Percentiles rank a stretch among this genome's conserved stretches.
Evolutionary conservation across 2,797 vertebrate species (phyloP).

Genomic region (Trichosurus vulpecula): DNA sequence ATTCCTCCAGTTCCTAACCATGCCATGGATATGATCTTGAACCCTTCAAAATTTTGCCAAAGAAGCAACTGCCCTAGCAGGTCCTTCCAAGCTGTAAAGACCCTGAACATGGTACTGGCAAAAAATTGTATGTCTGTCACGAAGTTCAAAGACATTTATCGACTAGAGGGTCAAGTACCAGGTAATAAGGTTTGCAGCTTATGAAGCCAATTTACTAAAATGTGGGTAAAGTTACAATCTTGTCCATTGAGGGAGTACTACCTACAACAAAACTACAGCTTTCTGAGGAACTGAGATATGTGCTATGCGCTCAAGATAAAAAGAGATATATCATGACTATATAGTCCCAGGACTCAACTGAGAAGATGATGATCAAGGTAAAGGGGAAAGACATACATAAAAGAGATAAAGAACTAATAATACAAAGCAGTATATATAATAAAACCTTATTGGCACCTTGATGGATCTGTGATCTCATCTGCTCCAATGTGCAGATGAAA

Average conservation of each 20-base stretch:
- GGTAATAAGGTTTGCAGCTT: background rate
- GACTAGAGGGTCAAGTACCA: background rate
- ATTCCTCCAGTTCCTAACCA: background rate
- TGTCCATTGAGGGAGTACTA: background rate
- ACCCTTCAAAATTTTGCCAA: background rate
- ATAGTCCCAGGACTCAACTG: background rate
- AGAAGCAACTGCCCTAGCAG: background rate
- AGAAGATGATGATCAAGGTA: background rate
- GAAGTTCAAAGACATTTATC: background rate
- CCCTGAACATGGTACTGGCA: background rate
- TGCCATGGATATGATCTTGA: background rate
- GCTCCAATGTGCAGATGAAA: background rate
- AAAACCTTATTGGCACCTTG: background rate
- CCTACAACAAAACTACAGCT: background rate
- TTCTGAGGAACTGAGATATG: background rate
- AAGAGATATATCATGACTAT: background rate
- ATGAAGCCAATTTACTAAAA: background rate
- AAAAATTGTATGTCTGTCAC: background rate
- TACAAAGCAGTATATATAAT: background rate
- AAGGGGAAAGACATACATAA: background rate
- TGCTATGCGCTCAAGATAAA: background rate
- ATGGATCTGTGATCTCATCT: background rate
- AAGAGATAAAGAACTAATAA: background rate
- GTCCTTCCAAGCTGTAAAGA: background rate
- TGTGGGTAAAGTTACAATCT: background rate